Evolutionary conservation across 2,797 vertebrate species (phyloP), one percentile per base, ranked within the genome.

Genomic region (Leucoraja ocellata): DNA sequence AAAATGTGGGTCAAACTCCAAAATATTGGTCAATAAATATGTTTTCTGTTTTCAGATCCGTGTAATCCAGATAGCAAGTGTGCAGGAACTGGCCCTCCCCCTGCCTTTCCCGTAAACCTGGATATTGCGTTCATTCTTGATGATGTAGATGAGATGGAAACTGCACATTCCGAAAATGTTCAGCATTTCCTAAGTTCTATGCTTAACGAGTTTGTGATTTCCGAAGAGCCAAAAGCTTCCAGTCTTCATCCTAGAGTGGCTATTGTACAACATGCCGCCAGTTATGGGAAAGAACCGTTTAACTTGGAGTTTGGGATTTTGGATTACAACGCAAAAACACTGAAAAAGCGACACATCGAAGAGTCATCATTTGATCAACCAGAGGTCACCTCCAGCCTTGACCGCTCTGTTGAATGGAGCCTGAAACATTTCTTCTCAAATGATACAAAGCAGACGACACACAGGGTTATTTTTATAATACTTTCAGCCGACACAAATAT

Each of bases 51-150:
- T 93, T 1, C 94, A 97, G 96, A 97, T 94, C 39, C 68, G 1
- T 96, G 96, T 94, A 94, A 93, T 7, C 95, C 95, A 0, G 95
- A 95, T n/a, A 65, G 93, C 11, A 88, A 93, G 0, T 96, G 96
- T 9, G n/a, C 94, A 0, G 36, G 63, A 46, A 93, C 11, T 74
- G 63, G 71, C 1, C 0, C 0, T 5, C 25, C 68, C 0, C n/a
- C 1, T 54, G 65, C 21, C n/a, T 25, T 0, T 93, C 25, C 1
- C 36, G 81, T 0, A 28, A 94, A 94, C 2, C 7, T 96, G 83
- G 96, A 96, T 0, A 94, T 95, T 1, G 95, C 95, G 0, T 95
- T 97, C 88, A 93, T 96, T 58, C 93, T 96, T 54, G 96, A 97
- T 11, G 77, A 94, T 71, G 96, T 96, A 39, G 93, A 94, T 71